Percentiles rank a stretch among this genome's conserved stretches.
phyloP scores from a whole-genome alignment of 2,113 vertebrate genomes.

The Tupaia chinensis region DNA sequence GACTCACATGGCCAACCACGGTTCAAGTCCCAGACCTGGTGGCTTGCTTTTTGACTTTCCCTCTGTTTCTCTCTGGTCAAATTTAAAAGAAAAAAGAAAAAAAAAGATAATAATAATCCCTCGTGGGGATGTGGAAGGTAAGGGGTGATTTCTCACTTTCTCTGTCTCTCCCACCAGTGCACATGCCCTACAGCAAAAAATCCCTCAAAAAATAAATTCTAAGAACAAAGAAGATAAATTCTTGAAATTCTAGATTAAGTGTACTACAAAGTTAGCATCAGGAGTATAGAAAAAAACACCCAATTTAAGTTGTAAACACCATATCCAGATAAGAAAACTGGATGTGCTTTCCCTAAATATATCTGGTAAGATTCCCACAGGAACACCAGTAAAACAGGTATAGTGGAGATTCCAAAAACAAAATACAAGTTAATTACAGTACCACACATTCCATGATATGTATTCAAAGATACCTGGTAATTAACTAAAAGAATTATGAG shows the following conservation, averaged over 20 bases:
- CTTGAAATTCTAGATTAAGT: constrained; percentile 33
- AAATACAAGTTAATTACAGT: constrained; percentile 8
- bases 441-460: neutral
- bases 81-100: too few relatives aligned
- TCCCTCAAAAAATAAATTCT: too few relatives aligned
- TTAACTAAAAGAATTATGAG: constrained; percentile 38
- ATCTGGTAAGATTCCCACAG: constrained; percentile 30
- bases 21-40: too few relatives aligned
- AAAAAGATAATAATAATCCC: too few relatives aligned
- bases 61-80: too few relatives aligned
- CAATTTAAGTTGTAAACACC: constrained; percentile 3
- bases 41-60: too few relatives aligned
- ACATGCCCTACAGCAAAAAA: too few relatives aligned
- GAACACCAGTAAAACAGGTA: constrained; percentile 38
- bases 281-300: neutral
- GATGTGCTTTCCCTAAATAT: constrained; percentile 27
- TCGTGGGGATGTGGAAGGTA: too few relatives aligned
- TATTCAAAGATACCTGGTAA: constrained; percentile 25
- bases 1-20: too few relatives aligned
- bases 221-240: too few relatives aligned
- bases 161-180: too few relatives aligned
- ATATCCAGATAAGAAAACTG: constrained; percentile 21
- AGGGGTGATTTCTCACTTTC: too few relatives aligned
- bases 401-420: constrained; percentile 25
- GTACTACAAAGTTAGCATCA: constrained; percentile 34